Conservation (phyloP, 2,113 vertebrate genomes). For the Actinemys pallida region DNA sequence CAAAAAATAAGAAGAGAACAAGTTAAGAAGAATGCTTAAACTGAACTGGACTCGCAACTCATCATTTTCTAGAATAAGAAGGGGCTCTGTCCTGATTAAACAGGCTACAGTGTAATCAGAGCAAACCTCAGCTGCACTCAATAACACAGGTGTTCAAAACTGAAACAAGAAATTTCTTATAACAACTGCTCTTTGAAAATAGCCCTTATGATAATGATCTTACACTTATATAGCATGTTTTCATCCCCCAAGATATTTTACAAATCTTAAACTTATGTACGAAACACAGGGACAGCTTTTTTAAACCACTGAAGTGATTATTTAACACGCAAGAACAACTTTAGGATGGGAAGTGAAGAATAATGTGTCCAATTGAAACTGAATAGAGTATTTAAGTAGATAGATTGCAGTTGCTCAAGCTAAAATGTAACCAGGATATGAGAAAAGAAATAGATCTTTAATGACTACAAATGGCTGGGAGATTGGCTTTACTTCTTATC, state of each 20-base stretch:
- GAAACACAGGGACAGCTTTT: neutral
- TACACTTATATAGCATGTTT: neutral
- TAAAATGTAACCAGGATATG: neutral
- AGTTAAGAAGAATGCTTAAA: neutral
- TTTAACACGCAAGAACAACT: neutral
- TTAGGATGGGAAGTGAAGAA: neutral
- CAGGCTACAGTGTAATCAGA: neutral
- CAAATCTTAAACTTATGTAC: neutral
- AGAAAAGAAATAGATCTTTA: neutral
- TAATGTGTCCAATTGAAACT: neutral
- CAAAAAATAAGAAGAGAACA: neutral
- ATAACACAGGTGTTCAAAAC: accelerated
- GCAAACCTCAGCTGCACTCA: neutral
- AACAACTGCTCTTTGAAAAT: neutral
- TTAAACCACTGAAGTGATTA: neutral
- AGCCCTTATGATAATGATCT: neutral
- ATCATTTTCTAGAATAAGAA: neutral
- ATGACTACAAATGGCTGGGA: neutral
- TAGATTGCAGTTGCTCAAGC: neutral
- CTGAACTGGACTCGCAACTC: neutral
- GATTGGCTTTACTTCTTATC: neutral
- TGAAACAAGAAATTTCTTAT: neutral
- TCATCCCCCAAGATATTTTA: neutral
- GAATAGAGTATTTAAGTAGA: accelerated
- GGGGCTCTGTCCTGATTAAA: neutral